These are phyloP conservation scores for Anas platyrhynchos DNA, from an alignment of 2,113 vertebrate genomes.

Conservation along the genomic window DNA sequence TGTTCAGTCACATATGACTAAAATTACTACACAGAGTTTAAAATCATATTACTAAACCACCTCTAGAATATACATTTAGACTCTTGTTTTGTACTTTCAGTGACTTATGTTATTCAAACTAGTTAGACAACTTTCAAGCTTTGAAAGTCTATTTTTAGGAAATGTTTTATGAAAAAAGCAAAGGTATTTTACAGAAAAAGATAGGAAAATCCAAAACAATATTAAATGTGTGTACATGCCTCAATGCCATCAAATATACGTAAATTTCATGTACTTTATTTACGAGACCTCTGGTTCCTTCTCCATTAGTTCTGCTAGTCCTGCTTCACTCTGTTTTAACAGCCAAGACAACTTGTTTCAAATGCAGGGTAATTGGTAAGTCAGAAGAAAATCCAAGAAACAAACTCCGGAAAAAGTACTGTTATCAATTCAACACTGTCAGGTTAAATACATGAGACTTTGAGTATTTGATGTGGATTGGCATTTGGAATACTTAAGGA, in stretches of 20 bases:
- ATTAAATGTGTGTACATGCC: accelerated
- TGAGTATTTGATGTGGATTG: background rate
- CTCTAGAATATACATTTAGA: background rate
- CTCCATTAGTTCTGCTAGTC: background rate
- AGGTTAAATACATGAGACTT: background rate
- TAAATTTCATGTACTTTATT: slow-evolving; percentile 5
- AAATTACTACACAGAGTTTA: background rate
- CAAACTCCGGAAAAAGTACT: background rate
- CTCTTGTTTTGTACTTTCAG: background rate
- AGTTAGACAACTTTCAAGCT: background rate
- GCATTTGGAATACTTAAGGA: background rate
- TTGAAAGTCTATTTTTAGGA: background rate
- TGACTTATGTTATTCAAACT: background rate
- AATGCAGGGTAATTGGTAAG: background rate
- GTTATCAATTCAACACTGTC: background rate
- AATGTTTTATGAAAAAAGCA: background rate
- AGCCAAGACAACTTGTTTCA: background rate
- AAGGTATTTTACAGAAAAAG: background rate
- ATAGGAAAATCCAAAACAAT: background rate
- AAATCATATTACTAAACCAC: accelerated
- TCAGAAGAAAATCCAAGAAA: background rate
- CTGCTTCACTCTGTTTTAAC: background rate
- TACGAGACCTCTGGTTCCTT: background rate
- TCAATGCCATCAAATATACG: background rate
- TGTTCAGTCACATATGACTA: background rate